A percentile compares a stretch with the other conserved stretches of the same genome.
These are phyloP conservation scores for Meghimatium bilineatum DNA, from an alignment of 2,888 invertebrate genomes.

Conservation along the genomic window DNA sequence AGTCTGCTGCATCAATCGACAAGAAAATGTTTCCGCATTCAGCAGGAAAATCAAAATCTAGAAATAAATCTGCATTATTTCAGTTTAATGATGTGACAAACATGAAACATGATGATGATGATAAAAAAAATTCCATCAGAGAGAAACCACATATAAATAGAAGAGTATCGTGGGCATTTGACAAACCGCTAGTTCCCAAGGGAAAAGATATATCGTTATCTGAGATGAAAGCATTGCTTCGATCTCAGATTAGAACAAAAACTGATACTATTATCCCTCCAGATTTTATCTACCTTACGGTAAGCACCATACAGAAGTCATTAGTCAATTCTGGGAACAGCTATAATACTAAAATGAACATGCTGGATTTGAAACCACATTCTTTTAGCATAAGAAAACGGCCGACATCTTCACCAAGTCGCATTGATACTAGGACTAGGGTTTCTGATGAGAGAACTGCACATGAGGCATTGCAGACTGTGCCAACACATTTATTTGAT, in stretches of 20 bases:
- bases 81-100: conserved; percentile 62
- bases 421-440: conserved; percentile 73
- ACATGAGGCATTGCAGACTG: conserved; percentile 60
- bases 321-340: conserved; percentile 66
- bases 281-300: conserved; percentile 75
- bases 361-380: conserved; percentile 48
- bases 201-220: conserved; percentile 68
- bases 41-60: conserved; percentile 39
- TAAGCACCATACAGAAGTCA: conserved; percentile 72
- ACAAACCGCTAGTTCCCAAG: conserved; percentile 66
- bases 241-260: conserved; percentile 74
- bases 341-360: conserved; percentile 65
- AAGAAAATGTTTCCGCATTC: conserved; percentile 48
- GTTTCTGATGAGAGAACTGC: conserved; percentile 67
- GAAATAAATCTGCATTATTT: conserved; percentile 58
- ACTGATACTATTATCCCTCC: conserved; percentile 71
- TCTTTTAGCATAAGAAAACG: conserved; percentile 52
- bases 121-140: conserved; percentile 60
- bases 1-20: neutral
- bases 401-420: conserved; percentile 73
- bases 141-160: conserved; percentile 59
- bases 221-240: conserved; percentile 73
- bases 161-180: conserved; percentile 76
- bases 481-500: conserved; percentile 62
- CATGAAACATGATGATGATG: conserved; percentile 58